Evolutionary conservation across 2,113 vertebrate genomes (phyloP), one percentile per base, ranked within the genome.

Genomic region (Gila orcuttii): DNA sequence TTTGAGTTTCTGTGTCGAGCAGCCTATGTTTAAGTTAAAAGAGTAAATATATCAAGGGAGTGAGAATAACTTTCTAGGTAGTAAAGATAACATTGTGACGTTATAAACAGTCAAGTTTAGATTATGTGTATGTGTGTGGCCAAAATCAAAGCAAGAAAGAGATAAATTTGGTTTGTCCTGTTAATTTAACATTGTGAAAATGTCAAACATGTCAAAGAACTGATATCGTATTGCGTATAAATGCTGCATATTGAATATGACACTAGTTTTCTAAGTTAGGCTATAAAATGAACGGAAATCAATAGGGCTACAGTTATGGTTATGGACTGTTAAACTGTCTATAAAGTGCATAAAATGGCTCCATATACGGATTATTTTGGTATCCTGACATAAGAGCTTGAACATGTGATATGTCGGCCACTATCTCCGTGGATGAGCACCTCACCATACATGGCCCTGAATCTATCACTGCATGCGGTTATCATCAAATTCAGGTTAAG

Each of bases 361-460:
- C 36, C 31, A 3, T 71, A 2, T 39, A n/a, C 7, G 55, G 66
- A 87, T 57, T 9, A 33, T 81, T 47, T 66, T 42, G 7, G 68
- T 57, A 23, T 79, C 28, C 21, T 21, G 68, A 59, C 39, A 36
- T 66, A 42, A 50, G 74, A 74, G 19, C 52, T 31, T 79, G 8
- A 84, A 83, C 62, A 73, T 6, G 4, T 28, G 39, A 78, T 69
- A 28, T 59, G 73, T 57, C 36, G 1, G 50, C 21, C 12, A 71
- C n/a, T n/a, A 60, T 87, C 52, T 12, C 25, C 21, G 76, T 42
- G 39, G 82, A 74, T 68, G 62, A 80, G 59, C 31, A 28, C 73
- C 64, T 82, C 74, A 79, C 87, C 84, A 88, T 88, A 86, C 79
- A 86, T 79, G 87, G 84, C 9, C 79, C 25, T 71, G 73, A 71